phyloP scores from a whole-genome alignment of 2,113 vertebrate species.

The Condylura cristata region DNA sequence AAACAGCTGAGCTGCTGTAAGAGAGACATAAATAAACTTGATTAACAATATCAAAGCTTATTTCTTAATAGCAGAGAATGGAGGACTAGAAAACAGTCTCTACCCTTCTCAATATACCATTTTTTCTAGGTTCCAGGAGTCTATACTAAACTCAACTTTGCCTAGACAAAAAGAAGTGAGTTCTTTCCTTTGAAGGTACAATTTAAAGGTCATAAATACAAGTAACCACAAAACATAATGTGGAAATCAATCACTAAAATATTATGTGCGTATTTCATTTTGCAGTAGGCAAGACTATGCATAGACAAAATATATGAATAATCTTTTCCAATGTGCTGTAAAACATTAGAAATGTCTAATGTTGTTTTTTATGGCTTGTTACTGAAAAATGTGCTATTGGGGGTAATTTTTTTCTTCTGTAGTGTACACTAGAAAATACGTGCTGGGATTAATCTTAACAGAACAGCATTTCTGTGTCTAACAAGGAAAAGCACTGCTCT shows the following conservation, averaged over 20 bases:
- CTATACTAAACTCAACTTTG: neutral
- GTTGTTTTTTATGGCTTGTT: neutral
- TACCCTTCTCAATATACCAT: neutral
- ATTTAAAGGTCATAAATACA: neutral
- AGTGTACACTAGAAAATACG: neutral
- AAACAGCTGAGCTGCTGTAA: constrained; percentile 7
- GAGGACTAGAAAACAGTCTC: neutral
- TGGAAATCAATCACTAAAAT: neutral
- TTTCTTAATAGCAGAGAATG: neutral
- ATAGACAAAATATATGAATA: neutral
- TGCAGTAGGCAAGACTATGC: neutral
- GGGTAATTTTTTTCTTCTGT: constrained; percentile 29
- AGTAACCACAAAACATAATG: neutral
- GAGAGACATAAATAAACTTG: constrained; percentile 22
- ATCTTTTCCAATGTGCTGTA: neutral
- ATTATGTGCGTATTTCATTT: neutral
- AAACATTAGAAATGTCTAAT: neutral
- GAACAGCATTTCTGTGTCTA: constrained; percentile 29
- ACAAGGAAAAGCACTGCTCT: constrained; percentile 22
- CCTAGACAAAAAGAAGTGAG: neutral
- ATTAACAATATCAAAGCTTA: constrained; percentile 25
- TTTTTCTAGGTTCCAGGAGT: neutral
- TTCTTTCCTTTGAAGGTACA: neutral
- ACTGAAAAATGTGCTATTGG: neutral
- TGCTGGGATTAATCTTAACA: constrained; percentile 19